A percentile compares a stretch with the other conserved stretches of the same genome.
These are phyloP conservation scores for Calidris pugnax DNA, from an alignment of 2,113 vertebrate genomes.

Conservation along the genomic window DNA sequence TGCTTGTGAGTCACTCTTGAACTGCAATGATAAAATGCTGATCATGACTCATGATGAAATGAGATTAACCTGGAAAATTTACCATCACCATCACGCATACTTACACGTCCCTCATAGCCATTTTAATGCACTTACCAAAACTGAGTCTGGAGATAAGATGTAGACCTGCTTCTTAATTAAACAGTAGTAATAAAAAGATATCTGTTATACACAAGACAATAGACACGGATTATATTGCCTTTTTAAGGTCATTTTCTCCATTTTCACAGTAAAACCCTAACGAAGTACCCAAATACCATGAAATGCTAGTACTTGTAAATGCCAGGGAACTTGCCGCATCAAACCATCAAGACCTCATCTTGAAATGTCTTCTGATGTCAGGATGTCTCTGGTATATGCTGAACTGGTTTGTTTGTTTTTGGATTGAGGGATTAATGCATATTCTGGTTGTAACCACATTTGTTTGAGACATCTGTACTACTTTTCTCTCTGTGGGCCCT, in stretches of 20 bases:
- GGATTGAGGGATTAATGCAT: background rate
- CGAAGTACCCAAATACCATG: background rate
- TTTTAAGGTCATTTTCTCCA: background rate
- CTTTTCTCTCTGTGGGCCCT: background rate
- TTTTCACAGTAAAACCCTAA: background rate
- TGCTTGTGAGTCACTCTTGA: background rate
- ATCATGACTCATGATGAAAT: background rate
- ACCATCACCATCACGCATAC: background rate
- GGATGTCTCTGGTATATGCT: accelerated
- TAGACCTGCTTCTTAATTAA: background rate
- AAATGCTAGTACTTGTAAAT: background rate
- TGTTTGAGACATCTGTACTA: background rate
- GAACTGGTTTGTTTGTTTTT: background rate
- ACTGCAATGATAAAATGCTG: background rate
- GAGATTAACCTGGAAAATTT: background rate
- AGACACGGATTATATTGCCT: background rate
- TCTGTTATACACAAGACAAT: background rate
- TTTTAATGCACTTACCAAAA: background rate
- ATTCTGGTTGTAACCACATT: background rate
- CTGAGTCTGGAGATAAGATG: background rate
- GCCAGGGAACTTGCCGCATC: background rate
- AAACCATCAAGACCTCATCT: background rate
- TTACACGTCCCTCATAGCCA: background rate
- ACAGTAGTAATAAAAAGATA: background rate
- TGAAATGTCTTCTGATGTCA: background rate